Evolutionary conservation across 2,797 vertebrate species (phyloP), one percentile per base, ranked within the genome.

Genomic region (Eremophila alpestris): DNA sequence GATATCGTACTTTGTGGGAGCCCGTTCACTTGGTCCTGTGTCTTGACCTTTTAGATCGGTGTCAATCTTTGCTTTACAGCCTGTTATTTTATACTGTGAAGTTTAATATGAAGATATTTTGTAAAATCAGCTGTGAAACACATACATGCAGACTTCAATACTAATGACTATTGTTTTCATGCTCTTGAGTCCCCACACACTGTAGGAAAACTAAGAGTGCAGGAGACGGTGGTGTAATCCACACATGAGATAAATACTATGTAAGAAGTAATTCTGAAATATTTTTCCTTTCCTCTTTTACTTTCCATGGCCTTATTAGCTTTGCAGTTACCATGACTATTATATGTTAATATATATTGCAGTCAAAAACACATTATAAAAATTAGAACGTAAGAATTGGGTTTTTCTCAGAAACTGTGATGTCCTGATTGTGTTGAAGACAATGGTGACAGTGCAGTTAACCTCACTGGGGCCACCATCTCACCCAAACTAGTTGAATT

Each of bases 1-100:
- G 38, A 51, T 27, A 3, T 86, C 1, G 15, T 54, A 21, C 14
- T 94, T 78, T 2, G 0, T 51, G 23, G 23, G 36, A 92, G 18
- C 12, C n/a, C 34, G 59, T 68, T 70, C 0, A 0, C 60, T 41
- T 67, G 38, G 24, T 64, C 52, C 10, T 2, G 0, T 32, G 21
- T 58, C 54, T 52, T 70, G 27, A 40, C 73, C 63, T 83, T 83
- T 87, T n/a, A 22, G 10, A 67, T 79, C 45, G 17, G 13, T 24
- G 29, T 55, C n/a, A 51, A 45, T 73, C 52, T 73, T 85, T 74
- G 49, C 62, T 77, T 83, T 75, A 23, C 55, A 75, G 76, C 48
- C 56, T 63, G 11, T 70, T 94, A 40, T 55, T 94, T 90, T 60
- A 46, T 38, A 36, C 38, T 29, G 36, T 43, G 27, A 73, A 68